Conservation (phyloP, 2,113 vertebrate species). For the Crocuta crocuta region DNA sequence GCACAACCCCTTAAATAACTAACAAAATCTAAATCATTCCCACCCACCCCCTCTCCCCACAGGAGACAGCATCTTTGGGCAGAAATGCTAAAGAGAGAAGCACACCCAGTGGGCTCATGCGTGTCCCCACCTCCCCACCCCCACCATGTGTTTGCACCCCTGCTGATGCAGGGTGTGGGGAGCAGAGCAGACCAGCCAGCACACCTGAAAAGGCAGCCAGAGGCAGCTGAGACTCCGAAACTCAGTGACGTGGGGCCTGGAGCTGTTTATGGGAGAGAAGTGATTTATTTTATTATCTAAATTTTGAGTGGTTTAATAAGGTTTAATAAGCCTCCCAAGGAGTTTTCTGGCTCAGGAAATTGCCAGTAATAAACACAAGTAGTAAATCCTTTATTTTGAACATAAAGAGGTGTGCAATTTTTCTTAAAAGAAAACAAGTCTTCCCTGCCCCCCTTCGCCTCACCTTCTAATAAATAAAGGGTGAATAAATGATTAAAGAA, state of each 20-base stretch:
- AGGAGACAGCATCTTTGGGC: background rate
- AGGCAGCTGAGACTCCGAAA: background rate
- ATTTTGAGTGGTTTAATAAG: conserved; percentile 76
- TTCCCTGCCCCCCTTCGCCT: background rate
- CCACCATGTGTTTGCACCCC: too few relatives aligned
- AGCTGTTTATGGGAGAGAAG: conserved; percentile 36
- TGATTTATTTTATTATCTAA: conserved; percentile 79
- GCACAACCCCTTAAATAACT: background rate
- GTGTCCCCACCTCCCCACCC: too few relatives aligned
- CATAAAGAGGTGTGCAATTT: conserved; percentile 45
- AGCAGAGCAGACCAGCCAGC: fast-evolving
- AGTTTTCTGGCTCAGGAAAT: conserved; percentile 70
- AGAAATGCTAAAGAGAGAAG: background rate
- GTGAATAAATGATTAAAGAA: conserved; percentile 3
- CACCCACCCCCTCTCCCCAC: background rate
- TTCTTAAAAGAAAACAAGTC: conserved; percentile 51
- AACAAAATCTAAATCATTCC: background rate
- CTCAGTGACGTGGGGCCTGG: background rate
- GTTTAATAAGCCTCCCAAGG: conserved; percentile 78
- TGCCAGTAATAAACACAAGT: conserved; percentile 60
- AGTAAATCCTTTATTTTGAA: conserved; percentile 74
- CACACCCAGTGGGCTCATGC: fast-evolving
- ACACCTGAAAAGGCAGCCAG: background rate
- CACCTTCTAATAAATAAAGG: background rate
- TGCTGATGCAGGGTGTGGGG: background rate